Evolutionary conservation across 2,888 invertebrate species (phyloP).

Genomic region (Trichacis sp.): DNA sequence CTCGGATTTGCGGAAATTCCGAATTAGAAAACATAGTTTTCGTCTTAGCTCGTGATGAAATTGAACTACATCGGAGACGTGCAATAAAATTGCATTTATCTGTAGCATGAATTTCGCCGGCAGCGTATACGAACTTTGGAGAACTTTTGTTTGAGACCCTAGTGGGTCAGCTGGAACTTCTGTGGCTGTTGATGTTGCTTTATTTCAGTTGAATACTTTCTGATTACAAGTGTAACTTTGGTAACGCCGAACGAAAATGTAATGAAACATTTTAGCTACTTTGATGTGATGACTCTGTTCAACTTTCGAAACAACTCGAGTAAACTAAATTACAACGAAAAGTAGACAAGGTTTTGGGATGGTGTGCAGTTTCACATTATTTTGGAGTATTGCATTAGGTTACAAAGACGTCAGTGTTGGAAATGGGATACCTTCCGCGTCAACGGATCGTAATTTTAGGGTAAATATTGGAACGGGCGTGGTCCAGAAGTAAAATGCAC

Average conservation of each 20-base stretch:
- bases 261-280: background rate
- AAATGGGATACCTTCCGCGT: too few species aligned
- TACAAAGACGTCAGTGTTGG: too few species aligned
- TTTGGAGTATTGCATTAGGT: too few species aligned
- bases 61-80: too few species aligned
- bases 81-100: too few species aligned
- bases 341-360: too few species aligned
- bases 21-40: background rate
- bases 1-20: background rate
- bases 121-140: background rate
- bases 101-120: background rate
- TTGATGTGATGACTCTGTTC: too few species aligned
- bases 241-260: background rate
- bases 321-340: too few species aligned
- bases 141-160: background rate
- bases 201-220: background rate
- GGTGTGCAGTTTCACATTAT: too few species aligned
- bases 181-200: background rate
- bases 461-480: constrained; percentile 50
- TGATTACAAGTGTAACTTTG: background rate
- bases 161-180: background rate
- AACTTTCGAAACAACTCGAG: too few species aligned
- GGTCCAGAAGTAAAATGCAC: constrained; percentile 54
- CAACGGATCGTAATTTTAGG: constrained; percentile 8
- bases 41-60: background rate